Percentiles rank a stretch among this genome's conserved stretches.
phyloP scores from a whole-genome alignment of 2,113 vertebrate species.

The Gila orcuttii region DNA sequence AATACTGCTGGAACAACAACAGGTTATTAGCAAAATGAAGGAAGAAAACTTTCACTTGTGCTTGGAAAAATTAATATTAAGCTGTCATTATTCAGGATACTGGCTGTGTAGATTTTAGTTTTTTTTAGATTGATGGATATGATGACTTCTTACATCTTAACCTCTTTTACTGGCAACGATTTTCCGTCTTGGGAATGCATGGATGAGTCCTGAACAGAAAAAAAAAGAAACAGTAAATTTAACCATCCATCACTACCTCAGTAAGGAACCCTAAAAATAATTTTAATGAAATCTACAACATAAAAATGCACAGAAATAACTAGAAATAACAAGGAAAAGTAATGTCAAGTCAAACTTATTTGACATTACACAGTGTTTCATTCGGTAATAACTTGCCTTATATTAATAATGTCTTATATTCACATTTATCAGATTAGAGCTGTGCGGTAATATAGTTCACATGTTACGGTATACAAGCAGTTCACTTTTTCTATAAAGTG shows the following conservation, averaged over 20 bases:
- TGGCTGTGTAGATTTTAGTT: background rate
- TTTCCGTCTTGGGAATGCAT: conserved; percentile 49
- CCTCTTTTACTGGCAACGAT: conserved; percentile 55
- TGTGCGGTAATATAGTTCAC: too few relatives aligned
- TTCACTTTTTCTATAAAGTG: too few relatives aligned
- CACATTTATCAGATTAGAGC: too few relatives aligned
- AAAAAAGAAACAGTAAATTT: conserved; percentile 39
- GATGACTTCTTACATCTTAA: conserved; percentile 52
- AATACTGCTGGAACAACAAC: background rate
- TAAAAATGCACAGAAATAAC: background rate
- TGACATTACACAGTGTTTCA: background rate
- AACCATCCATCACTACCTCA: background rate
- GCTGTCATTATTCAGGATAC: background rate
- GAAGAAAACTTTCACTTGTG: background rate
- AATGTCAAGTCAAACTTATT: background rate
- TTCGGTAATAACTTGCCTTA: too few relatives aligned
- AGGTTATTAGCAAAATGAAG: background rate
- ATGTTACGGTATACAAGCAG: too few relatives aligned
- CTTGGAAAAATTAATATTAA: background rate
- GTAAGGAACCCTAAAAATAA: background rate
- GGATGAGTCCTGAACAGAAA: conserved; percentile 58
- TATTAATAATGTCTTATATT: too few relatives aligned
- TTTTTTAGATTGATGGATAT: background rate
- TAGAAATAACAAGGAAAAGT: background rate
- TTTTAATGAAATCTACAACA: background rate